These are phyloP conservation scores for Tipula unca DNA, from an alignment of 2,888 invertebrate species.

Conservation along the genomic window DNA sequence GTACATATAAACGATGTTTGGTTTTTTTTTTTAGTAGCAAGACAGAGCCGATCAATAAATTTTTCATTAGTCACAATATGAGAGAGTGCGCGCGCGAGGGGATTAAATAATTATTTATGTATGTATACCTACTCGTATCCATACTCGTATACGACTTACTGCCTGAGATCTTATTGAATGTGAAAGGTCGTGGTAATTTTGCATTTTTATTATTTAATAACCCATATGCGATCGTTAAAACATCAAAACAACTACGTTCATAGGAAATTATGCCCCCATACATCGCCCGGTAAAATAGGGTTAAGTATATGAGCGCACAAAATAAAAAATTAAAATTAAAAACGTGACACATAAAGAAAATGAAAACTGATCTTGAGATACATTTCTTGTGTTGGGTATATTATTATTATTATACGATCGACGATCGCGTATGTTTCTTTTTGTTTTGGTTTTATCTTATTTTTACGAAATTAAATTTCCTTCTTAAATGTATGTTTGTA, in stretches of 20 bases:
- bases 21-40: neutral
- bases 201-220: neutral
- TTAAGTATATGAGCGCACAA: neutral
- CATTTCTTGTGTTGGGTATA: neutral
- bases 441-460: neutral
- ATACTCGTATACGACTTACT: neutral
- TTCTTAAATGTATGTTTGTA: neutral
- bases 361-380: constrained; percentile 8
- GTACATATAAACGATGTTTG: neutral
- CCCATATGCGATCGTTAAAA: neutral
- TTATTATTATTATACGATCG: neutral
- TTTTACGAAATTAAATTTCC: neutral
- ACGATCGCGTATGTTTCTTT: neutral
- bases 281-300: neutral
- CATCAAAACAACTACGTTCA: neutral
- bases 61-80: neutral
- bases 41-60: neutral
- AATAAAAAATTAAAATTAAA: neutral
- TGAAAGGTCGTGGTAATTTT: neutral
- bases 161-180: neutral
- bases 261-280: neutral
- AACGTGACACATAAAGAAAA: constrained; percentile 1
- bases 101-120: neutral
- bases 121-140: neutral
- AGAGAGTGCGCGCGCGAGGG: neutral